These are phyloP conservation scores for Marronus borbonicus DNA, from an alignment of 2,888 invertebrate species.

Conservation along the genomic window DNA sequence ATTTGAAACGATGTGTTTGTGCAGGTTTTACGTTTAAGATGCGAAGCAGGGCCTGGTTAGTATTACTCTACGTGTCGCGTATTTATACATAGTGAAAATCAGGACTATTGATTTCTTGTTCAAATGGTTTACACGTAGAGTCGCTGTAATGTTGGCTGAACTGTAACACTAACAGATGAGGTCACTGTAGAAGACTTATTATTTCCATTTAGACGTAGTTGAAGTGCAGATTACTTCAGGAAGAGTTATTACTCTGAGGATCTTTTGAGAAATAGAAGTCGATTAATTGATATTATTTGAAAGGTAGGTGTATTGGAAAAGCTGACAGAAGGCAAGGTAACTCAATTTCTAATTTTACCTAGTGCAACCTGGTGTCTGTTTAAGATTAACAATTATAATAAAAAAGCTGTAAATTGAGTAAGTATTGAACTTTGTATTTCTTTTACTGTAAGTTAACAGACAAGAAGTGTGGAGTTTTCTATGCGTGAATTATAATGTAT, in stretches of 20 bases:
- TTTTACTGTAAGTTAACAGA: no score
- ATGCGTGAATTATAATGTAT: no score
- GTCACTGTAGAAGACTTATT: constrained; percentile 37
- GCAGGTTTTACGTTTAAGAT: no score
- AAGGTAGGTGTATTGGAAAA: constrained; percentile 2
- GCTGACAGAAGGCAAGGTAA: not conserved
- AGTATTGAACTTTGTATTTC: no score
- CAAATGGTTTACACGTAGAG: constrained; percentile 17
- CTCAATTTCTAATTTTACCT: no score
- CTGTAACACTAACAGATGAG: constrained; percentile 42
- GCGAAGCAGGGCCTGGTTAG: no score
- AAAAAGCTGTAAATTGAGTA: no score
- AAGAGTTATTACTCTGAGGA: not conserved
- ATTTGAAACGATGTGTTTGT: no score
- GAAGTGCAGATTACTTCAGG: constrained; percentile 27
- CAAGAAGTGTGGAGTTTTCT: no score
- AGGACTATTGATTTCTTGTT: constrained; percentile 39
- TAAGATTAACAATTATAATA: no score
- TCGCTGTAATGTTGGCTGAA: constrained; percentile 37
- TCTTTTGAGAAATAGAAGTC: constrained; percentile 12
- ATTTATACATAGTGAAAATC: constrained; percentile 26
- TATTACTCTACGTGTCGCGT: not conserved
- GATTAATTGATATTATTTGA: constrained; percentile 3
- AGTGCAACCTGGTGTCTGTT: no score
- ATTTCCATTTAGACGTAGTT: constrained; percentile 39